A percentile compares a stretch with the other conserved stretches of the same genome.
phyloP scores from a whole-genome alignment of 1,140 invertebrate species.

The Papilio machaon region DNA sequence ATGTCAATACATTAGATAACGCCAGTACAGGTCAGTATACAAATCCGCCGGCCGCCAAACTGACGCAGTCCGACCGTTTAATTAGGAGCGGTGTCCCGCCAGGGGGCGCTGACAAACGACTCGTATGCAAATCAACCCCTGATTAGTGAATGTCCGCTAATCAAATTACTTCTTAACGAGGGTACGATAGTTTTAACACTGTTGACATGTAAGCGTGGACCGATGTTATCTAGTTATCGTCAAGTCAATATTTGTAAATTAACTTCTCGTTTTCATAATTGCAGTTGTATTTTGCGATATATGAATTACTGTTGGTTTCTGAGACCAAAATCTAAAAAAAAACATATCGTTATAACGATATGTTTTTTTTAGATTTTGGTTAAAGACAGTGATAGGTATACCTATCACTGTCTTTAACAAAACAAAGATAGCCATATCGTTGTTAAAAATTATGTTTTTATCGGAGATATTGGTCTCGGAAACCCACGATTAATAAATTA shows the following conservation, averaged over 20 bases:
- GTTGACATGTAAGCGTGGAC: background rate
- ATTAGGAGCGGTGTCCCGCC: constrained; percentile 20
- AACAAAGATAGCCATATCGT: too few relatives aligned
- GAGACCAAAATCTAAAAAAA: too few relatives aligned
- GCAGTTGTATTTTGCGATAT: too few relatives aligned
- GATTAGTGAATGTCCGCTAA: constrained; percentile 27
- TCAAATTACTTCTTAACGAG: constrained; percentile 37
- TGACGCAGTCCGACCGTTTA: constrained; percentile 3
- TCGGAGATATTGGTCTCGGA: too few relatives aligned
- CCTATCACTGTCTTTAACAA: too few relatives aligned
- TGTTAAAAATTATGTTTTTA: too few relatives aligned
- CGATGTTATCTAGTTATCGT: background rate
- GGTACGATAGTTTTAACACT: constrained; percentile 20
- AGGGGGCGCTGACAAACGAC: constrained; percentile 23
- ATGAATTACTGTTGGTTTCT: too few relatives aligned
- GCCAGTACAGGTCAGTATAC: constrained; percentile 2
- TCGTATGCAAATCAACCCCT: constrained; percentile 30
- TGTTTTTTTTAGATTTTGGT: too few relatives aligned
- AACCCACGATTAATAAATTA: too few relatives aligned
- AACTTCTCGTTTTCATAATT: too few relatives aligned
- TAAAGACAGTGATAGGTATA: too few relatives aligned
- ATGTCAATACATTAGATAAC: background rate
- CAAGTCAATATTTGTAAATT: background rate
- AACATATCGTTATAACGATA: too few relatives aligned
- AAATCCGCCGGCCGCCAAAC: constrained; percentile 1